phyloP scores from a whole-genome alignment of 2,888 invertebrate genomes.

The Sarcophaga subvicina region DNA sequence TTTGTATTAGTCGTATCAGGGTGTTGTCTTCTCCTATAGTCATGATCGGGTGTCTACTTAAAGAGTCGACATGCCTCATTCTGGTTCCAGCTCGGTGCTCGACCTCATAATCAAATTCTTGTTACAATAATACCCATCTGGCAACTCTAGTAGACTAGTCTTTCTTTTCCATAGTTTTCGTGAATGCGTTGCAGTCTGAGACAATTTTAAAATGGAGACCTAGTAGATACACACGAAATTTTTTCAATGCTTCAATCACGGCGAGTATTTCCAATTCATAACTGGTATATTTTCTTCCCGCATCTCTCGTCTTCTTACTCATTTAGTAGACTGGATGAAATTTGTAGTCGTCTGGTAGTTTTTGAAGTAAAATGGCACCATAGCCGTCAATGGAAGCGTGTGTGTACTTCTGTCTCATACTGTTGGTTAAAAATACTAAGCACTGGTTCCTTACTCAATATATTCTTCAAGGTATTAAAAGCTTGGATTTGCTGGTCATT shows the following conservation, averaged over 20 bases:
- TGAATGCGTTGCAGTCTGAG: constrained; percentile 69
- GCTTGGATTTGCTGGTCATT: constrained; percentile 64
- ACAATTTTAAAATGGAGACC: constrained; percentile 66
- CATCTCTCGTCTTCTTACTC: constrained; percentile 7
- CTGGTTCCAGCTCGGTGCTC: constrained; percentile 65
- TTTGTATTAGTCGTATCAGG: constrained; percentile 38
- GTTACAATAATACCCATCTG: constrained; percentile 58
- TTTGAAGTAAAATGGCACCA: too few relatives aligned
- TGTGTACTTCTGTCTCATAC: constrained; percentile 48
- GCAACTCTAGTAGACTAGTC: background rate
- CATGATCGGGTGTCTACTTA: constrained; percentile 52
- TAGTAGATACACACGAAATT: constrained; percentile 72
- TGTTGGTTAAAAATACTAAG: constrained; percentile 39
- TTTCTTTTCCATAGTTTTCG: constrained; percentile 48
- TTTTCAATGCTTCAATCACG: constrained; percentile 66
- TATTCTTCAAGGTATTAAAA: constrained; percentile 58
- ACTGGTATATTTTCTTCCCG: too few relatives aligned
- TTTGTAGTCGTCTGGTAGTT: background rate
- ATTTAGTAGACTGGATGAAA: constrained; percentile 38
- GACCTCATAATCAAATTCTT: constrained; percentile 61
- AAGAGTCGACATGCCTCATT: constrained; percentile 66
- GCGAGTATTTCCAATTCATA: constrained; percentile 23
- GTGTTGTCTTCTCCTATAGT: constrained; percentile 33
- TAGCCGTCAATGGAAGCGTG: background rate
- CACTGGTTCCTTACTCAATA: constrained; percentile 28